These are phyloP conservation scores for Micronisus gabar DNA, from an alignment of 2,113 vertebrate genomes.

Conservation along the genomic window DNA sequence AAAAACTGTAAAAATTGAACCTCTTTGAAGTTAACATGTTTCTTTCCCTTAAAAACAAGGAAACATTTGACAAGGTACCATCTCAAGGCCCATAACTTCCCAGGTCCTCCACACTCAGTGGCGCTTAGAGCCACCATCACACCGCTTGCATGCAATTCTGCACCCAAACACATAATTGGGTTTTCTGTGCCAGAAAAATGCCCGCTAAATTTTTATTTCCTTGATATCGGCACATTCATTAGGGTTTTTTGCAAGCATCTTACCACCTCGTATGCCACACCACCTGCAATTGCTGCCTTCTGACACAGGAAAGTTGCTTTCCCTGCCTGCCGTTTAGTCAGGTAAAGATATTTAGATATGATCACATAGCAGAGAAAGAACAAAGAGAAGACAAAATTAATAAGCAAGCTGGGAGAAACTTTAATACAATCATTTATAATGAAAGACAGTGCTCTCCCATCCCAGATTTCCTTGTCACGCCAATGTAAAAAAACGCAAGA, in stretches of 20 bases:
- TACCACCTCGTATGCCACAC: fast-evolving
- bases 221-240: not conserved
- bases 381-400: not conserved
- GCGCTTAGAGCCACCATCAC: not conserved
- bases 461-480: not conserved
- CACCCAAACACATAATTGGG: not conserved
- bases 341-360: not conserved
- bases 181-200: not conserved
- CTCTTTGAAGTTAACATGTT: not conserved
- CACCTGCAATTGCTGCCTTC: not conserved
- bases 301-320: not conserved
- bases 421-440: not conserved
- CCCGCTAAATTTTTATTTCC: not conserved
- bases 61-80: not conserved
- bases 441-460: not conserved
- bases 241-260: not conserved
- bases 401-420: not conserved
- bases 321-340: not conserved
- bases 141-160: not conserved
- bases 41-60: not conserved
- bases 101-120: not conserved
- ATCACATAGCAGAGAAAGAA: not conserved
- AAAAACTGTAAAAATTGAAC: not conserved
- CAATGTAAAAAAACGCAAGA: not conserved
- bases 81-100: not conserved